A percentile compares a stretch with the other conserved stretches of the same genome.
phyloP scores from a whole-genome alignment of 2,888 invertebrate genomes.

The Lasioglossum malachurum region DNA sequence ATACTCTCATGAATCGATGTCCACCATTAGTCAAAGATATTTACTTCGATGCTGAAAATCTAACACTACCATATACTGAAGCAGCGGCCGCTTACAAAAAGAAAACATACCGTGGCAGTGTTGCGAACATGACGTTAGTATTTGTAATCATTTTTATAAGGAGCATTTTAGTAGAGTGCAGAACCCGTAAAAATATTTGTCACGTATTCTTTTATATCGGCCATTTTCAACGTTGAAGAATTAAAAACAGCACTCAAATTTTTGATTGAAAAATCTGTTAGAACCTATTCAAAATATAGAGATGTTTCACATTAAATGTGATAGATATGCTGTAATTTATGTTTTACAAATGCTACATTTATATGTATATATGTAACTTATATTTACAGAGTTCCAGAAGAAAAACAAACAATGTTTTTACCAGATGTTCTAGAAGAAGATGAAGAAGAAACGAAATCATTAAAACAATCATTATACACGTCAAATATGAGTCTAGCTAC shows the following conservation, averaged over 20 bases:
- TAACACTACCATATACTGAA: constrained; percentile 86
- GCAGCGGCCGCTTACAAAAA: constrained; percentile 86
- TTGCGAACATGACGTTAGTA: constrained; percentile 86
- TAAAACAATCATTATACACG: constrained; percentile 73
- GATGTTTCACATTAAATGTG: background rate
- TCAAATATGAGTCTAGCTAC: constrained; percentile 76
- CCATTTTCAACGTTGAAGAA: no score
- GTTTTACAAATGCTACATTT: background rate
- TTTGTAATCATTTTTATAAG: background rate
- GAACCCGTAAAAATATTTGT: background rate
- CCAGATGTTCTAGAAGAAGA: constrained; percentile 86
- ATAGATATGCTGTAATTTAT: background rate
- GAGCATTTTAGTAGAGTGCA: background rate
- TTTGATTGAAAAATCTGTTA: background rate
- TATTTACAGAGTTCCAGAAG: constrained; percentile 85
- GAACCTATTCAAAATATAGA: background rate
- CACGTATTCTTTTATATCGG: background rate
- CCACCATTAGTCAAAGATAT: constrained; percentile 87
- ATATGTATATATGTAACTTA: background rate
- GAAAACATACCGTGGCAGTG: constrained; percentile 87
- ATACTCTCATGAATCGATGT: constrained; percentile 85
- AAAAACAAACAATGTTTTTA: constrained; percentile 86
- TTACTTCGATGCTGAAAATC: constrained; percentile 85
- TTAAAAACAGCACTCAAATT: no score
- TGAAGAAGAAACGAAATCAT: constrained; percentile 79